Base-by-base conservation (phyloP, 2,797 vertebrate genomes). In the Podarcis siculus region DNA sequence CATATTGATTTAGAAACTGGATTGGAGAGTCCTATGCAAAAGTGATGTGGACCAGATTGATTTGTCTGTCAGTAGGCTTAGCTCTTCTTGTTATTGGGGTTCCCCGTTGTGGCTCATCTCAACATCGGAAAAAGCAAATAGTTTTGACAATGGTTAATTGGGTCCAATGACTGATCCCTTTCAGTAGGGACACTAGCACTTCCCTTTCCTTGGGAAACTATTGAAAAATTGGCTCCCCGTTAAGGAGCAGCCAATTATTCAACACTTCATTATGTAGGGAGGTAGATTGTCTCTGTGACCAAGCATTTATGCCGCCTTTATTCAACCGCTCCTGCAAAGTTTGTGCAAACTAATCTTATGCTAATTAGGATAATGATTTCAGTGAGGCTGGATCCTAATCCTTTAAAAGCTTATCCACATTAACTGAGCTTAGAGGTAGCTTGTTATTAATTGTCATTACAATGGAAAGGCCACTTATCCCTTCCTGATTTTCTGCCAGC, bases 341-440 rank as follows among this genome's bases (percentile, higher is more conserved):
- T 8, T 90, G 3, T 89, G 25, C 66, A 88, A 89, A 78, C 21
- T 85, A 91, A 92, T 92, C 21, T 79, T 78, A 89, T 92, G 87
- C n/a, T 95, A 91, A 94, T 92, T 67, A 90, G 69, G 76, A 64
- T 91, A 94, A 93, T 90, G 81, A 86, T 95, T 95, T 95, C 55
- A 87, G 88, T 92, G 91, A 89, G 61, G 84, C 92, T 82, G 71
- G 85, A 93, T 89, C 87, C 27, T 92, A 95, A 91, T 92, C 23
- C 75, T 90, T 94, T 92, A 92, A 94, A 80, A 61, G 1, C 23
- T 92, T 91, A 88, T 89, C 83, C 21, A 19, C 89, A 92, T 78
- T 91, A 91, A 93, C 75, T 91, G 83, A 79, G 13, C 82, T 90
- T 93, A 89, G 17, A 92, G 25, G 30, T 93, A 95, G 27, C 12